Evolutionary conservation across 2,888 invertebrate species (phyloP).

Genomic region (Venusia cambrica): DNA sequence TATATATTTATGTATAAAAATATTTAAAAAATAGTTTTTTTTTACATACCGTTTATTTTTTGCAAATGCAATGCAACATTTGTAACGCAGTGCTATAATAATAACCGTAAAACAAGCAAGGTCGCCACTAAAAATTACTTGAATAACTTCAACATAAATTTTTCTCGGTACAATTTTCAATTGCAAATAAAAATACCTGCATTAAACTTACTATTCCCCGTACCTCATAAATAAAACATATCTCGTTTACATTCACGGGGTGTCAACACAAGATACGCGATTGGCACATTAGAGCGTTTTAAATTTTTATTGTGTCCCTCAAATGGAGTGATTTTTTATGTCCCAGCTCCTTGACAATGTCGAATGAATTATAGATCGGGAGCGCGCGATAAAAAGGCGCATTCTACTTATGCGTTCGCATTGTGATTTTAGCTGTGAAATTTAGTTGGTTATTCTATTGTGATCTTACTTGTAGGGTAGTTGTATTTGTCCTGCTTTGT

Average conservation of each 20-base stretch:
- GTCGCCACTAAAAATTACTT: neutral
- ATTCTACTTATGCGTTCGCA: constrained; percentile 32
- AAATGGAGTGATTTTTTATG: constrained; percentile 49
- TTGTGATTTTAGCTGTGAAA: constrained; percentile 39
- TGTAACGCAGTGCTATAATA: no score
- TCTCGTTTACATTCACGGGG: constrained; percentile 34
- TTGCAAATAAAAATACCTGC: constrained; percentile 26
- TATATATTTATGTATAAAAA: no score
- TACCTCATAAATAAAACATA: constrained; percentile 38
- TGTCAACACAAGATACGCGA: constrained; percentile 34
- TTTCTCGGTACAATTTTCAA: constrained; percentile 31
- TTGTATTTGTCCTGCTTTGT: constrained; percentile 10
- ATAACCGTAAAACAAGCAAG: no score
- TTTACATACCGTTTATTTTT: no score
- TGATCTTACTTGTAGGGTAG: constrained; percentile 1
- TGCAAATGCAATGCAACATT: no score
- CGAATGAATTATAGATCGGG: constrained; percentile 39
- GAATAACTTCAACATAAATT: constrained; percentile 6
- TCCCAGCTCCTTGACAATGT: constrained; percentile 28
- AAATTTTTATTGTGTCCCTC: constrained; percentile 44
- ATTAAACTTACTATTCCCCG: constrained; percentile 14
- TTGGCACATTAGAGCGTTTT: constrained; percentile 39
- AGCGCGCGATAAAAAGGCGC: constrained; percentile 31
- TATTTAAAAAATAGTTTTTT: no score
- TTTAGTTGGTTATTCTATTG: constrained; percentile 14